A percentile compares a stretch with the other conserved stretches of the same genome.
These are phyloP conservation scores for Periophthalmus modestus DNA, from an alignment of 2,113 vertebrate species.

Conservation along the genomic window DNA sequence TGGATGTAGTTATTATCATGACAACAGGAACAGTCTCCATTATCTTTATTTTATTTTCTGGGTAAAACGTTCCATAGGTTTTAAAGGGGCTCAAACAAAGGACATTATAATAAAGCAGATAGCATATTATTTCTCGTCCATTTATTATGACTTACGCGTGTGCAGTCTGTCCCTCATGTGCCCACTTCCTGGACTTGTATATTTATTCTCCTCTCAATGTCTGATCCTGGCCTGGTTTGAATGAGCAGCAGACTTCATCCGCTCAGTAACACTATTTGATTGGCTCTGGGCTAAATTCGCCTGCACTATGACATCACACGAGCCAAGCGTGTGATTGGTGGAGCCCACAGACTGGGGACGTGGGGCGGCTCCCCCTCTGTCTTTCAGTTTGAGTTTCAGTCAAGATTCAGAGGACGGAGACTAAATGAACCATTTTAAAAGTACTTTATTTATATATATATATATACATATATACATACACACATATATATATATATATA, in stretches of 20 bases:
- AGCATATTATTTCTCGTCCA: too few relatives aligned
- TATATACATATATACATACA: too few relatives aligned
- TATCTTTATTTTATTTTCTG: too few relatives aligned
- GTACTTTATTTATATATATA: too few relatives aligned
- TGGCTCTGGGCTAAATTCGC: constrained; percentile 72
- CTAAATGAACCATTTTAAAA: constrained; percentile 21
- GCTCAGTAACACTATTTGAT: constrained; percentile 71
- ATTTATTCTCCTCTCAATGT: constrained; percentile 10
- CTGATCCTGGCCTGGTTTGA: constrained; percentile 68
- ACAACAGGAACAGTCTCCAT: too few relatives aligned
- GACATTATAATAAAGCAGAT: too few relatives aligned
- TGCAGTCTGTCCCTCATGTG: too few relatives aligned
- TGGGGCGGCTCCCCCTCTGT: constrained; percentile 39
- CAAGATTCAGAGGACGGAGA: constrained; percentile 52
- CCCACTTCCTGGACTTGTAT: not conserved
- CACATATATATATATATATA: too few relatives aligned
- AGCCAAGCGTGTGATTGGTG: constrained; percentile 59
- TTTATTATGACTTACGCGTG: too few relatives aligned
- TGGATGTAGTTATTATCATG: too few relatives aligned
- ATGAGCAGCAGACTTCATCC: constrained; percentile 63
- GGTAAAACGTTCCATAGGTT: too few relatives aligned
- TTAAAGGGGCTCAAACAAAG: too few relatives aligned
- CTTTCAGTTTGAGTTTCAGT: constrained; percentile 53
- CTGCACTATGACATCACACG: constrained; percentile 76
- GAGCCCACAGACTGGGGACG: constrained; percentile 45